Evolutionary conservation across 1,140 invertebrate genomes (phyloP).

Genomic region (Drosophila ohnishii): DNA sequence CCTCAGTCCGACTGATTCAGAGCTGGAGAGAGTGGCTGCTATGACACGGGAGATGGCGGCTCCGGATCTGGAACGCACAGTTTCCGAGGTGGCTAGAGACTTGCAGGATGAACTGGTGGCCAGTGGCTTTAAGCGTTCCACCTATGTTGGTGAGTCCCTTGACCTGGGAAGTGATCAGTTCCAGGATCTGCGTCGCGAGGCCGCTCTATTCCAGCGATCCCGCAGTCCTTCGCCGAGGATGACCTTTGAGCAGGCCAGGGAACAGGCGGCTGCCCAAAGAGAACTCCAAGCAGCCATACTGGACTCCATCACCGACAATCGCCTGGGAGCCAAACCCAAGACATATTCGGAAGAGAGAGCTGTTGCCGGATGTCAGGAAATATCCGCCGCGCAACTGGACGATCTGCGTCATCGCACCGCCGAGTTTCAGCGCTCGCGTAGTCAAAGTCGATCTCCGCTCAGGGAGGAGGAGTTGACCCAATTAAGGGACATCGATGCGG

Average conservation of each 20-base stretch:
- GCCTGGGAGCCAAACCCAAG: conserved; percentile 72
- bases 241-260: conserved; percentile 25
- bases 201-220: conserved; percentile 53
- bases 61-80: conserved; percentile 62
- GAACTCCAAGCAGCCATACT: conserved; percentile 67
- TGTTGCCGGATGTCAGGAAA: conserved; percentile 19
- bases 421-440: conserved; percentile 73
- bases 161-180: conserved; percentile 64
- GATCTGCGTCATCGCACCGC: conserved; percentile 67
- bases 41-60: conserved; percentile 22
- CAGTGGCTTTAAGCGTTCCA: conserved; percentile 75
- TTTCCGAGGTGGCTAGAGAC: conserved; percentile 66
- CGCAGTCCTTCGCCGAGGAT: conserved; percentile 52
- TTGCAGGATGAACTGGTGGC: conserved; percentile 61
- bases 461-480: conserved; percentile 31
- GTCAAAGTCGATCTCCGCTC: conserved; percentile 71
- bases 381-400: conserved; percentile 49
- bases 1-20: conserved; percentile 46
- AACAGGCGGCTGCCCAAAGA: conserved; percentile 49
- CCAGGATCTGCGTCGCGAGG: conserved; percentile 38
- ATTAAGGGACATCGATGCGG: conserved; percentile 56
- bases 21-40: conserved; percentile 24
- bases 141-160: conserved; percentile 74
- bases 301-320: conserved; percentile 57
- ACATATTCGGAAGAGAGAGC: conserved; percentile 50